Base-by-base conservation (phyloP, 2,888 invertebrate genomes). In the Hyalella azteca region DNA sequence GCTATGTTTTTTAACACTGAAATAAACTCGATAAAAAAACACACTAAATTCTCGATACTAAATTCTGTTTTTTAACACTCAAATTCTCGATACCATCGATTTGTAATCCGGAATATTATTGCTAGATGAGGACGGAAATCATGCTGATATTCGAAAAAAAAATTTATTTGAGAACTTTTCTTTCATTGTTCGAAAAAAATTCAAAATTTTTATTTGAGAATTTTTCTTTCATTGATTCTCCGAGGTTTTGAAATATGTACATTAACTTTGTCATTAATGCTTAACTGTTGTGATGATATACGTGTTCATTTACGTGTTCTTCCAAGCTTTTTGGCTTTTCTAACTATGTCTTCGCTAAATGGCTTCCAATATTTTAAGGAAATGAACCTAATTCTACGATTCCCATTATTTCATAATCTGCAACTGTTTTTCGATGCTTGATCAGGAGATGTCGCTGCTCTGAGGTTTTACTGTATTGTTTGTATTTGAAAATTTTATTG, bases 271-370 rank as follows among this genome's bases (percentile, higher is more conserved):
- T 36, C 36, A 36, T 66, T 66, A 32, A 66, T 66, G 66, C 66
- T 66, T 36, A 36, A 32, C 36, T 36, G 66, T 66, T 66, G 66
- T 66, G 66, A 29, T 66, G 66, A 66, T 66, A 66, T 36, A 66
- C 32, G 66, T 66, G 66, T 66, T 66, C 66, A 66, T 36, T 66
- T 66, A 36, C 32, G 36, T 66, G 66, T 66, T 66, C 66, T 66
- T 66, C 66, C 66, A 66, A 19, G 66, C 66, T 66, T 66, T 66
- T 66, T 66, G 66, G 66, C 66, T 66, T 66, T 19, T 66, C 66
- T 66, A 66, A 66, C 66, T 66, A 66, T 66, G 66, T 66, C 66
- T 66, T 66, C 66, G 66, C 66, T 66, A 66, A 66, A 66, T 66
- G 66, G 66, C 66, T 66, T 66, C 66, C 66, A 66, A 19, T 66